phyloP scores from a whole-genome alignment of 2,888 invertebrate species.

The Drosophila lacicola region DNA sequence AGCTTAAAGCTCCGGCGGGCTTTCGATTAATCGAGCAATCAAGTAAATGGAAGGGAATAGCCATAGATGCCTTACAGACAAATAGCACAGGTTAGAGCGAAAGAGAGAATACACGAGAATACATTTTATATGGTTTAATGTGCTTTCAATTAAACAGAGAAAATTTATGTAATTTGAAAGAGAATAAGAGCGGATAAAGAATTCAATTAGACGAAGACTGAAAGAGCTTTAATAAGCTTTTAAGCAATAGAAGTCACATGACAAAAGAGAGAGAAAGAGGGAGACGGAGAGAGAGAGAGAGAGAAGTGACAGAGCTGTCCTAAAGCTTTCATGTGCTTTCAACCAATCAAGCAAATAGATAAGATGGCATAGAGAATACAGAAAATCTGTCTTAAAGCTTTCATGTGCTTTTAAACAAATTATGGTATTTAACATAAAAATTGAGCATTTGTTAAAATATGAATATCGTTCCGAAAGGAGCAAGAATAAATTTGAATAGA shows the following conservation, averaged over 20 bases:
- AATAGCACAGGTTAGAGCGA: neutral
- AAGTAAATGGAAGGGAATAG: neutral
- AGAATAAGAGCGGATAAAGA: neutral
- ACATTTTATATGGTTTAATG: neutral
- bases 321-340: neutral
- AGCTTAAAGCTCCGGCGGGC: neutral
- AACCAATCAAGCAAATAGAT: neutral
- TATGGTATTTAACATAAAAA: neutral
- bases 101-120: neutral
- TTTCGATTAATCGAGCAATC: neutral
- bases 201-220: neutral
- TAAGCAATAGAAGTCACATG: neutral
- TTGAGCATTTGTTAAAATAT: no score
- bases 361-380: neutral
- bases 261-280: neutral
- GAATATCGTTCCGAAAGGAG: no score
- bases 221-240: neutral
- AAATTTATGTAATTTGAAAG: neutral
- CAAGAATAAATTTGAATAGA: no score
- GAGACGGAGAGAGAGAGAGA: neutral
- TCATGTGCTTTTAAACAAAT: neutral
- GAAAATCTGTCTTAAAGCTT: neutral
- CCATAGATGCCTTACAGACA: neutral
- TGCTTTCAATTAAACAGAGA: neutral
- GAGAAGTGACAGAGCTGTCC: neutral